Base-by-base conservation (phyloP, 2,113 vertebrate species). In the Narcine bancroftii region DNA sequence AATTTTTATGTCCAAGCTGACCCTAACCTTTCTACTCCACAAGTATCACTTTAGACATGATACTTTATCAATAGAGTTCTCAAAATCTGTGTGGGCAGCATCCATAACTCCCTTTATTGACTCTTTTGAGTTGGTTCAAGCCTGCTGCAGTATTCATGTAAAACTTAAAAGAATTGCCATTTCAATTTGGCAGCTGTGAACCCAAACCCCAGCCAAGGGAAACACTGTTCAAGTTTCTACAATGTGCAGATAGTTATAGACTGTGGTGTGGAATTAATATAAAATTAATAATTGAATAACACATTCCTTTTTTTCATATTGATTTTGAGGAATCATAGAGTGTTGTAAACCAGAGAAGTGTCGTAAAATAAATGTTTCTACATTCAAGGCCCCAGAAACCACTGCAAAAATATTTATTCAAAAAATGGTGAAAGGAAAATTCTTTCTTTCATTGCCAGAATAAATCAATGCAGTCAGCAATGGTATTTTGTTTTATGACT, bases 401-500 rank as follows among this genome's bases (percentile, higher is more conserved):
- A 71, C 42, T 69, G 5, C n/a, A 60, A 9, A 11, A 47, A 47
- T 36, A 71, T 39, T 10, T 91, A 19, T 42, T 69, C 39, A 69
- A 91, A 91, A 69, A 39, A 29, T 21, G 39, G 26, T 91, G 39
- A 91, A 45, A 56, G 33, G 60, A 7, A 87, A 56, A 69, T 24
- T 66, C 63, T 5, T 47, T 19, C 15, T 19, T 33, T 69, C 45
- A 36, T 63, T 91, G 24, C 36, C 19, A 91, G 66, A 50, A 91
- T 47, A 71, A 21, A 24, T 69, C 71, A 47, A 42, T 69, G 29
- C 65, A 91, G 63, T 91, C 89, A 91, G 89, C n/a, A 50, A 15
- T 71, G 60, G 65, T 21, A 91, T 91, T 85, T 89, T 65, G 26
- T 91, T n/a, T n/a, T 65, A 91, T 91, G 89, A 91, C 26, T 91